phyloP scores from a whole-genome alignment of 2,888 invertebrate genomes.

The Drepanosiphum platanoidis region DNA sequence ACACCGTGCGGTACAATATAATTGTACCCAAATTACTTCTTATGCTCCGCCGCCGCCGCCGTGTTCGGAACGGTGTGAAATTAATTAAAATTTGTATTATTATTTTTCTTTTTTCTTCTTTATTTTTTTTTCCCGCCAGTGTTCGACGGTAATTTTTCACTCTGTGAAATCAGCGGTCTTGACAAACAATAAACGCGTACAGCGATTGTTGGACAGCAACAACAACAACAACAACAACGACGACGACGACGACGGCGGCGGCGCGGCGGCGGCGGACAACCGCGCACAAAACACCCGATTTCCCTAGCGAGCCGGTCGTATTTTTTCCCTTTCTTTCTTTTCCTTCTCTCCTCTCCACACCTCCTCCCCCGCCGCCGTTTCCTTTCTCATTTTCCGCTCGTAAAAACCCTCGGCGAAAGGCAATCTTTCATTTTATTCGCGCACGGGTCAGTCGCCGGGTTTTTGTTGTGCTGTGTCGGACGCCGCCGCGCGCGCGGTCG shows the following conservation, averaged over 20 bases:
- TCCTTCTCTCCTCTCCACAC: too few species aligned
- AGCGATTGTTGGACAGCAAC: conserved; percentile 34
- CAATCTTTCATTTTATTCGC: conserved; percentile 54
- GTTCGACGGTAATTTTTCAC: conserved; percentile 47
- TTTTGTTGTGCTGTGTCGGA: conserved; percentile 38
- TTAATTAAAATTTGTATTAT: conserved; percentile 7
- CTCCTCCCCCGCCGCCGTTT: too few species aligned
- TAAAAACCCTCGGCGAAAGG: conserved; percentile 22
- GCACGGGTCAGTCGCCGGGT: conserved; percentile 22
- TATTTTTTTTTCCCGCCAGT: not conserved
- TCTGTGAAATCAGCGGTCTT: conserved; percentile 36
- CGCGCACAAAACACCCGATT: conserved; percentile 53
- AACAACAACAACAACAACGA: too few species aligned
- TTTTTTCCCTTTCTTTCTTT: not conserved
- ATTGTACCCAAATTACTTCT: not conserved
- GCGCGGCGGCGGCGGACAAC: too few species aligned
- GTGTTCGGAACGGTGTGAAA: not conserved
- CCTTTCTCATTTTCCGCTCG: conserved; percentile 21
- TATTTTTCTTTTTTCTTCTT: too few species aligned
- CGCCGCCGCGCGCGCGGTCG: not conserved
- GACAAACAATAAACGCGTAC: conserved; percentile 17
- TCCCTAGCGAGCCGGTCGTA: conserved; percentile 41
- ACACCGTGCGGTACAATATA: not conserved
- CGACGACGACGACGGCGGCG: too few species aligned
- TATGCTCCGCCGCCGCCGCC: not conserved